Evolutionary conservation across 2,797 vertebrate genomes (phyloP).

Genomic region (Pipistrellus nathusii): DNA sequence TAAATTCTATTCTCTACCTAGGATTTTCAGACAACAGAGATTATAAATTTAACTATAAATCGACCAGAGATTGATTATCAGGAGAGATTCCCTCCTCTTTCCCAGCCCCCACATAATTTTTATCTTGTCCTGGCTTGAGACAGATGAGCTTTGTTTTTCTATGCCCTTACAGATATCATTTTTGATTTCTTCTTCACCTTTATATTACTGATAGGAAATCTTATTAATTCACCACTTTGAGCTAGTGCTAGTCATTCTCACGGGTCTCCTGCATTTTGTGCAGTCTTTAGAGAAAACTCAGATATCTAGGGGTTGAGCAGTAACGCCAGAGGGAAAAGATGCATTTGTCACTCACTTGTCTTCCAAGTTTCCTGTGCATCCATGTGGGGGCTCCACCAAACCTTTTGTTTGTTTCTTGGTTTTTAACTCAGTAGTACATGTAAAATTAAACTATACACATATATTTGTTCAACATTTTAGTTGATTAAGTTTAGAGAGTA

Average conservation of each 20-base stretch:
- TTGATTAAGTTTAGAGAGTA: neutral
- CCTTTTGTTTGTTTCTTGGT: neutral
- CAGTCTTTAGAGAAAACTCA: neutral
- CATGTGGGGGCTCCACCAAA: neutral
- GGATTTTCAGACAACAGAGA: neutral
- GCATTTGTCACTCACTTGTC: neutral
- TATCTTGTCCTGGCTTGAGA: neutral
- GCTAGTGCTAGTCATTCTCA: neutral
- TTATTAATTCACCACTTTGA: neutral
- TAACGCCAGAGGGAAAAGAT: neutral
- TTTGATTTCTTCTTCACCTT: constrained; percentile 11
- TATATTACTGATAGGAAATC: neutral
- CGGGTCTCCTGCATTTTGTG: neutral
- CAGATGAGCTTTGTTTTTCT: neutral
- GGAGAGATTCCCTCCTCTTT: neutral
- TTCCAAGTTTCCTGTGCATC: neutral
- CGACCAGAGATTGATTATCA: neutral
- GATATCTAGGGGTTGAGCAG: neutral
- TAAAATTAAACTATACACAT: neutral
- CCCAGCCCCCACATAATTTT: neutral
- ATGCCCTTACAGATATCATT: neutral
- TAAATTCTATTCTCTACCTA: neutral
- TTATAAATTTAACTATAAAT: constrained; percentile 21
- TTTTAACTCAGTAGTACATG: neutral
- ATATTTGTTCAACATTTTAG: neutral